Base-by-base conservation (phyloP, 1,140 invertebrate genomes). In the Liolophura sinensis region DNA sequence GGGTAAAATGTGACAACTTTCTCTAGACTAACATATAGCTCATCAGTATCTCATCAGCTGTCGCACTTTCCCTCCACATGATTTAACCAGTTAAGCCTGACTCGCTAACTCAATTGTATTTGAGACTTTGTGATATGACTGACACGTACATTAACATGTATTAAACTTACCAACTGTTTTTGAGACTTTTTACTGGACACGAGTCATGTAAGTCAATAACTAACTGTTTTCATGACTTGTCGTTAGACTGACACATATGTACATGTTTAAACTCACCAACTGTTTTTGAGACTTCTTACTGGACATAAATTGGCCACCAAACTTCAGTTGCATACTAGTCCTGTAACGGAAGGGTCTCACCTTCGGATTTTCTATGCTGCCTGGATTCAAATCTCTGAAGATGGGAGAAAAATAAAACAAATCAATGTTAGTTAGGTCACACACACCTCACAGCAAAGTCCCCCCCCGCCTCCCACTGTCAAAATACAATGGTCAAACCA, bases 231-330 rank as follows among this genome's bases (percentile, higher is more conserved):
- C 7, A 12, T 5, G 51, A 54, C n/a, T 54, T n/a, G 3, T 71
- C 55, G 3, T 7, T n/a, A n/a, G n/a, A n/a, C n/a, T n/a, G n/a
- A n/a, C n/a, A n/a, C n/a, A n/a, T n/a, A n/a, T n/a, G n/a, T n/a
- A n/a, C n/a, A n/a, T n/a, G n/a, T n/a, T n/a, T n/a, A n/a, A 60
- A 50, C 48, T 64, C 62, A 68, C 70, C 46, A 62, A 18, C 57
- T 71, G 61, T 58, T 57, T 50, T 47, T 62, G 31, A 14, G 25
- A 59, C 54, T 50, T 59, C 52, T 71, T 60, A 20, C 51, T 47
- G 5, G 60, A 60, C 1, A 52, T 47, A 31, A 40, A 5, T 3
- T 3, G 31, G 9, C 31, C 31, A 40, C 31, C 65, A 58, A 14
- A 25, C 24, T 47, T 64, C 20, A 49, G 54, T 22, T 49, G 18